phyloP scores from a whole-genome alignment of 2,888 invertebrate species.

The Odontomyia ornata region DNA sequence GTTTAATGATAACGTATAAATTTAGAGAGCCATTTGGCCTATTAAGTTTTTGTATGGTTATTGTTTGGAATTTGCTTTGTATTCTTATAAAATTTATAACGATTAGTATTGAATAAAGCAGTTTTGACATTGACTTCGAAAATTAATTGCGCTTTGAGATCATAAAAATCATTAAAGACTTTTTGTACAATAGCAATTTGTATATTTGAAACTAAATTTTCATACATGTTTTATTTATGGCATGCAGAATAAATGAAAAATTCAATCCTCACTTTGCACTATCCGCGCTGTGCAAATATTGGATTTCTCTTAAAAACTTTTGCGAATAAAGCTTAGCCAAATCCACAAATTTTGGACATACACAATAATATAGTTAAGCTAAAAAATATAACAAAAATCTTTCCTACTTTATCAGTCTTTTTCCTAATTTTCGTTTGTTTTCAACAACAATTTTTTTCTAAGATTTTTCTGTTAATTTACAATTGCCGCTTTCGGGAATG shows the following conservation, averaged over 20 bases:
- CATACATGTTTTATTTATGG: not conserved
- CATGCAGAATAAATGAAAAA: not conserved
- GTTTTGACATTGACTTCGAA: too few species aligned
- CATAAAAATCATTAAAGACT: too few species aligned
- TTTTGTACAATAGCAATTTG: not conserved
- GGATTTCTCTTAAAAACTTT: not conserved
- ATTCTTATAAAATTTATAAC: too few species aligned
- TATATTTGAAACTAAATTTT: not conserved
- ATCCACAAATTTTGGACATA: slow-evolving; percentile 1
- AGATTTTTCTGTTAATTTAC: slow-evolving; percentile 30
- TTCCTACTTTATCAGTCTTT: slow-evolving; percentile 26
- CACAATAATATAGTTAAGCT: not conserved
- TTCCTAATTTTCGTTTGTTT: not conserved
- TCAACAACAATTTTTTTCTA: not conserved
- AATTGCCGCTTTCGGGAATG: slow-evolving; percentile 43
- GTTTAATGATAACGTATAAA: too few species aligned
- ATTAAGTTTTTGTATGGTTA: too few species aligned
- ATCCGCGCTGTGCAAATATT: not conserved
- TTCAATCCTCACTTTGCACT: not conserved
- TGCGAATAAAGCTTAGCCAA: not conserved
- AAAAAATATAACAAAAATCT: not conserved
- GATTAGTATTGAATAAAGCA: too few species aligned
- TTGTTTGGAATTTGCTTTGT: too few species aligned
- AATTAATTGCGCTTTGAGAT: too few species aligned
- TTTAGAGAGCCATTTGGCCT: too few species aligned